Base-by-base conservation (phyloP, 2,888 invertebrate genomes). In the Zhengitettix transpicula region DNA sequence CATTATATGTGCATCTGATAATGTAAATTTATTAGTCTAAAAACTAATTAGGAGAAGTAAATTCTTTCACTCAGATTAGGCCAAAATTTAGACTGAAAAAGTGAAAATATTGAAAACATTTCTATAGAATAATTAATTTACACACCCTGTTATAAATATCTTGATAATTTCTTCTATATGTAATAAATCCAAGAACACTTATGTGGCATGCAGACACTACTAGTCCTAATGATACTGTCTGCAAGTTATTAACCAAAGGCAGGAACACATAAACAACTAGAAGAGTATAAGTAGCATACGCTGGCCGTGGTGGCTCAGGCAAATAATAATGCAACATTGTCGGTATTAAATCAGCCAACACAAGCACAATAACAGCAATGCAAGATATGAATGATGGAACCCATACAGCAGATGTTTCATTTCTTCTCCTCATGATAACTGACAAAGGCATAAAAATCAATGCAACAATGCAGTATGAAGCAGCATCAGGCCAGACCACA, bases 261-360 rank as follows among this genome's bases (percentile, higher is more conserved):
- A 93, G 77, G 72, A 93, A 91, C 64, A 91, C 83, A 71, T 92
- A 91, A 63, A 87, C 83, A 1, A 87, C 84, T 57, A 93, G 78
- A 1, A 92, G 76, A 1, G 86, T 80, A 71, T 85, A 82, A 0
- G 84, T 82, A 1, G 83, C 78, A 68, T 85, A 87, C 0, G 85
- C 83, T 16, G 88, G 87, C 59, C 86, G 78, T 1, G 66, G n/a
- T 52, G 40, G 40, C 41, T 40, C 10, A n/a, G 52, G 0, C 15
- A 42, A 10, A 28, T 40, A 40, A 12, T 47, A 1, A 77, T 75
- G 67, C 85, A 83, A 70, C 80, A 85, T 58, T 85, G 75, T 40
- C 85, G 82, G 72, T 1, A 78, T 76, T 40, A 86, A 73, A 71
- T 89, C 87, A 74, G 77, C 68, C 69, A 77, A 59, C 1, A 81